Base-by-base conservation (phyloP, 2,888 invertebrate genomes). In the Xylophagus ater region DNA sequence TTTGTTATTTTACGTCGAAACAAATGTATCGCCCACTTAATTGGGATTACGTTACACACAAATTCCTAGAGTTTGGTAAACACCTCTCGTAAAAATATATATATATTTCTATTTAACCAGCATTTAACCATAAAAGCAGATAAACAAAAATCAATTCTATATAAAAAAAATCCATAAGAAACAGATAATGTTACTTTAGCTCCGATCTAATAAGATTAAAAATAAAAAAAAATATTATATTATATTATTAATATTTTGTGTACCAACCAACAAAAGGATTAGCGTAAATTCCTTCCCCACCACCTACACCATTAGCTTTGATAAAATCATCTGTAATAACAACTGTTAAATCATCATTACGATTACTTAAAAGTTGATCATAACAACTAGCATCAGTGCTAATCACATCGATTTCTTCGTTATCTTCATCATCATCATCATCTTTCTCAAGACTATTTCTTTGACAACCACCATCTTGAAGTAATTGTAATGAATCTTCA, bases 211-310 rank as follows among this genome's bases (percentile, higher is more conserved):
- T n/a, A 43, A 39, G 40, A 32, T 42, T 35, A 25, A 31, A 40
- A 34, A 34, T 21, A n/a, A 39, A 28, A 30, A 17, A 13, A 34
- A 15, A 40, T 15, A n/a, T 28, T 34, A 34, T 14, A 18, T 17
- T 17, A 31, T 26, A n/a, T 18, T 37, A 42, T 45, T 34, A 21
- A 28, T 20, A 37, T 42, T 34, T 30, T 41, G 38, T 37, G 44
- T 64, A 64, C 63, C 58, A 64, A 64, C 64, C 64, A 60, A 62
- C 56, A 50, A 65, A 63, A 32, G 61, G 63, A 62, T 63, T 64
- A 58, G 62, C 58, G 56, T 64, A 62, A 45, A 62, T 63, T 41
- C 62, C 58, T 51, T 62, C 62, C 51, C 53, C 57, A 53, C 53
- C 53, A 49, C 51, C n/a, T n/a, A n/a, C n/a, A n/a, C n/a, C 51